Conservation (phyloP, 2,888 invertebrate genomes). For the Eumacrocentrus americanus region DNA sequence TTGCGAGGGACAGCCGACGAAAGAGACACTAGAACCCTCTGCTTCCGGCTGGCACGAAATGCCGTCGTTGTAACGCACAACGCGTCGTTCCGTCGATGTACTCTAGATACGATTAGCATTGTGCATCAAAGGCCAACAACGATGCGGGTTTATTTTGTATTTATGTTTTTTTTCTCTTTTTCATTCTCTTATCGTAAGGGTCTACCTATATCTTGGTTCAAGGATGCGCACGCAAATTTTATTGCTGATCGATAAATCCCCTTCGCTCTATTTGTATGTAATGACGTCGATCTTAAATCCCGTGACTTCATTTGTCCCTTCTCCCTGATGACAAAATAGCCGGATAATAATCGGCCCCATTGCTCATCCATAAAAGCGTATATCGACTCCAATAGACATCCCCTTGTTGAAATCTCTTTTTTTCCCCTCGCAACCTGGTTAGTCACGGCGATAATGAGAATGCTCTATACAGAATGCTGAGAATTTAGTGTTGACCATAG, state of each 20-base stretch:
- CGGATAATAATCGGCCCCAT: slow-evolving; percentile 25
- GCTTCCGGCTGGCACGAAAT: neutral
- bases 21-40: neutral
- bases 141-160: neutral
- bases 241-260: neutral
- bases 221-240: neutral
- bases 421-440: slow-evolving; percentile 5
- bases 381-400: neutral
- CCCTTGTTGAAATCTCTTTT: neutral
- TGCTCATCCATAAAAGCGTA: slow-evolving; percentile 8
- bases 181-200: neutral
- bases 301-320: neutral
- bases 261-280: neutral
- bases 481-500: no score
- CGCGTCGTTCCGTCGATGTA: no score
- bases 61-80: no score
- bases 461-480: neutral
- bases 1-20: neutral
- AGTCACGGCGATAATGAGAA: neutral
- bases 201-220: neutral
- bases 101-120: neutral
- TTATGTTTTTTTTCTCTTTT: neutral
- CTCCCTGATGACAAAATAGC: slow-evolving; percentile 1
- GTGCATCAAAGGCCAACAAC: neutral
- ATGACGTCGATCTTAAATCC: neutral